A percentile compares a stretch with the other conserved stretches of the same genome.
These are phyloP conservation scores for Pygocentrus nattereri DNA, from an alignment of 2,797 vertebrate species.

Conservation along the genomic window DNA sequence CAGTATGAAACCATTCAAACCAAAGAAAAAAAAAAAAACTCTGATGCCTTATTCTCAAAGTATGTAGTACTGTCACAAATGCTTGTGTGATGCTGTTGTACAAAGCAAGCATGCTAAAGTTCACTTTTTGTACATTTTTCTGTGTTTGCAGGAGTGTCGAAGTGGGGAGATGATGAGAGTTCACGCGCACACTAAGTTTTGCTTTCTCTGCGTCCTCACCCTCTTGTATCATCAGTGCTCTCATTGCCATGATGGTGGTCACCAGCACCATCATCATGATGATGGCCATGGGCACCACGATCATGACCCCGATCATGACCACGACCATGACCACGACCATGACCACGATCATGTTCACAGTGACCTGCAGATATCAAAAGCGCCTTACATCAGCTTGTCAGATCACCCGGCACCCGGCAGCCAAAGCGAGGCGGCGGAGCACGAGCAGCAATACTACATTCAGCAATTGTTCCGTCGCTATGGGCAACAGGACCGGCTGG, in stretches of 20 bases:
- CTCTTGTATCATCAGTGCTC: slow-evolving; percentile 93
- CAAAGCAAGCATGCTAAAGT: too few species aligned
- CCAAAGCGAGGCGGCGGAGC: slow-evolving; percentile 80
- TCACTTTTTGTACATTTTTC: not conserved
- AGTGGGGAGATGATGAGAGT: slow-evolving; percentile 90
- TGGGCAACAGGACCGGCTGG: slow-evolving; percentile 87
- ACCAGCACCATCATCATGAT: slow-evolving; percentile 74
- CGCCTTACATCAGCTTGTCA: slow-evolving; percentile 73
- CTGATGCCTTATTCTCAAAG: too few species aligned
- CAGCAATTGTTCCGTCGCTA: slow-evolving; percentile 92
- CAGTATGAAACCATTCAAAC: too few species aligned
- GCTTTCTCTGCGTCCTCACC: slow-evolving; percentile 96
- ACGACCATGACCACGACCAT: slow-evolving; percentile 60
- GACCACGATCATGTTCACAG: slow-evolving; percentile 74
- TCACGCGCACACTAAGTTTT: slow-evolving; percentile 94
- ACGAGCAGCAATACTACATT: slow-evolving; percentile 93
- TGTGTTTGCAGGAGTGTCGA: slow-evolving; percentile 76
- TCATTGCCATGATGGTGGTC: slow-evolving; percentile 86
- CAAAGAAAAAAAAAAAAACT: too few species aligned
- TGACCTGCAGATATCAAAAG: slow-evolving; percentile 87
- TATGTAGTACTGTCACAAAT: too few species aligned
- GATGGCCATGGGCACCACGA: slow-evolving; percentile 58
- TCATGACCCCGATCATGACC: too few species aligned
- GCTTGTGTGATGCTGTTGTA: too few species aligned
- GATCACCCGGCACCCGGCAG: slow-evolving; percentile 67